A percentile compares a stretch with the other conserved stretches of the same genome.
These are phyloP conservation scores for Osmerus mordax DNA, from an alignment of 2,113 vertebrate genomes.

Conservation along the genomic window DNA sequence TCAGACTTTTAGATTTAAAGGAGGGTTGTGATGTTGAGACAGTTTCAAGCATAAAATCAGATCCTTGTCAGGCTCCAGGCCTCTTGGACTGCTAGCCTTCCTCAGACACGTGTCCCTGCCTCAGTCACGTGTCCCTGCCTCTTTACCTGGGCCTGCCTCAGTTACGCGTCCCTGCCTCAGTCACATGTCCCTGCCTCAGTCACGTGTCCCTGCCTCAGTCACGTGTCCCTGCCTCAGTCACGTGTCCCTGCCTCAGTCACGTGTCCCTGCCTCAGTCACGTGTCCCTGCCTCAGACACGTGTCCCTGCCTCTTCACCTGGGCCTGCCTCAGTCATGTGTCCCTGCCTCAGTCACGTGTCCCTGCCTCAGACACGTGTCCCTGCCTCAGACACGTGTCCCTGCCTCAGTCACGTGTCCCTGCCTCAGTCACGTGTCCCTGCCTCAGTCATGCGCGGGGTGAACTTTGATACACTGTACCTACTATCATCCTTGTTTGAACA, in stretches of 20 bases:
- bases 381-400: no score
- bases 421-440: slow-evolving; percentile 13
- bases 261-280: no score
- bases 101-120: slow-evolving; percentile 5
- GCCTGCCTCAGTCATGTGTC: slow-evolving; percentile 1
- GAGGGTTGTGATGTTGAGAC: slow-evolving; percentile 47
- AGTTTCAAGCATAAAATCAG: slow-evolving; percentile 61
- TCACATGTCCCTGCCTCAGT: slow-evolving; percentile 1
- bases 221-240: no score
- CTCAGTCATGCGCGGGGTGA: background rate
- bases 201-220: background rate
- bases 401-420: no score
- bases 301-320: slow-evolving; percentile 13
- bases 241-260: no score
- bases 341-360: no score
- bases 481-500: background rate
- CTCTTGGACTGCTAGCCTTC: slow-evolving; percentile 1
- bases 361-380: no score
- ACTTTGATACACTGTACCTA: background rate
- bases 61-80: slow-evolving; percentile 52
- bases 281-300: slow-evolving; percentile 7
- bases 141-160: slow-evolving; percentile 16
- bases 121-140: slow-evolving; percentile 17
- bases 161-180: slow-evolving; percentile 14
- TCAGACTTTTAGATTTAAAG: no score